These are phyloP conservation scores for Dipus sagitta DNA, from an alignment of 2,797 vertebrate genomes.

Conservation along the genomic window DNA sequence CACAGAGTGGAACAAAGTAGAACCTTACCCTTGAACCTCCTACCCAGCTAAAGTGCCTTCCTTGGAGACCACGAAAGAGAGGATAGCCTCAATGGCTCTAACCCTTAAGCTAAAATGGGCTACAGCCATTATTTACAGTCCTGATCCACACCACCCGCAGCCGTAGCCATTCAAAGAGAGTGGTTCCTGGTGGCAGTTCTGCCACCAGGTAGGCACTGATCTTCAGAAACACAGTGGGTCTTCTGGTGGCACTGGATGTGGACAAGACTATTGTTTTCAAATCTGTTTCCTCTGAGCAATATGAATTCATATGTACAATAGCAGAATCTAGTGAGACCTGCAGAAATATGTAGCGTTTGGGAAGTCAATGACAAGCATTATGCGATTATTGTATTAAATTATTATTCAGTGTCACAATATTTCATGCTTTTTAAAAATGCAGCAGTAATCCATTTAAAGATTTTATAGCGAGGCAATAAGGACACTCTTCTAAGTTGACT, in stretches of 20 bases:
- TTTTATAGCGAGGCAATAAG: slow-evolving; percentile 75
- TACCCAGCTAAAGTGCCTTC: background rate
- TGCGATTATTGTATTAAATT: slow-evolving; percentile 58
- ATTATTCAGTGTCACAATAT: slow-evolving; percentile 62
- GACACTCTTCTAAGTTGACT: slow-evolving; percentile 62
- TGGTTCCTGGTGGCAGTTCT: background rate
- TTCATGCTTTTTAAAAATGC: slow-evolving; percentile 70
- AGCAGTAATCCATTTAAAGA: slow-evolving; percentile 49
- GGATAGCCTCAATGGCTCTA: background rate
- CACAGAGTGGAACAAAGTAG: background rate
- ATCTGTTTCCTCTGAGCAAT: background rate
- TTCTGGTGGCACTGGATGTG: background rate
- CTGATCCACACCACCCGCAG: background rate
- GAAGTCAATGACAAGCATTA: slow-evolving; percentile 42
- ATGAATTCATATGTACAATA: background rate
- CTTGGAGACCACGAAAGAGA: background rate
- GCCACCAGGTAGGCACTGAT: background rate
- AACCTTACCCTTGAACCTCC: background rate
- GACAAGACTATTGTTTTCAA: background rate
- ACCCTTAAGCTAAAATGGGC: background rate
- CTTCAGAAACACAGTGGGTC: slow-evolving; percentile 29
- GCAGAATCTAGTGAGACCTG: slow-evolving; percentile 7
- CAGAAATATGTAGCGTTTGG: slow-evolving; percentile 35
- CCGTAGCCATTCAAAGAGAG: background rate
- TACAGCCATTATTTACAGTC: background rate